Conservation (phyloP, 23 tunicate genomes). For the Styela clava region DNA sequence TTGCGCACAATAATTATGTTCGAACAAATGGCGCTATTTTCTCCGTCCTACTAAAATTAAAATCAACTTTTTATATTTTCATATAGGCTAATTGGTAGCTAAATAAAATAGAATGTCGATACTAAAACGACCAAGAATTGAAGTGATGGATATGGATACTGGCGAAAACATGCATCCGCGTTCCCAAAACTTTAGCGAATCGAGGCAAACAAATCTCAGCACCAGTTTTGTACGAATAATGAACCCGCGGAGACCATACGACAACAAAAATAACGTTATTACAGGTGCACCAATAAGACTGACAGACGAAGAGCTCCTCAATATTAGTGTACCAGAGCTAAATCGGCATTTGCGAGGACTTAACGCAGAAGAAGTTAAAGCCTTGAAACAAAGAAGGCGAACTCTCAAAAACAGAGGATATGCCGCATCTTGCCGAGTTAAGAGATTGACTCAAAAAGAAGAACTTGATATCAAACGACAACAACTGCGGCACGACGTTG, state of each 20-base stretch:
- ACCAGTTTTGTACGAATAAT: not conserved
- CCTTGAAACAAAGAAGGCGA: slow-evolving; percentile 24
- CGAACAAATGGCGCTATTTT: too few relatives aligned
- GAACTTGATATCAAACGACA: slow-evolving; percentile 24
- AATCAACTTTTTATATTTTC: too few relatives aligned
- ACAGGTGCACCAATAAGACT: slow-evolving; percentile 3
- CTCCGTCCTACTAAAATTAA: too few relatives aligned
- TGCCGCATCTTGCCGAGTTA: slow-evolving; percentile 31
- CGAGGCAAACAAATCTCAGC: not conserved
- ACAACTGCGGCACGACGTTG: slow-evolving; percentile 31
- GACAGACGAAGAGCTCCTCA: slow-evolving; percentile 22
- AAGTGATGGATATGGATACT: slow-evolving; percentile 8
- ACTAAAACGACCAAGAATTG: slow-evolving; percentile 13
- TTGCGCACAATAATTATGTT: too few relatives aligned
- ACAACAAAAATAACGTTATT: slow-evolving; percentile 1
- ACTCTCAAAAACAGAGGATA: slow-evolving; percentile 30
- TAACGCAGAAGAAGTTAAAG: slow-evolving; percentile 10
- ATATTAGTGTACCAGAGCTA: slow-evolving; percentile 24
- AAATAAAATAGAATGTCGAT: too few relatives aligned
- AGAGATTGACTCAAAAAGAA: slow-evolving; percentile 28
- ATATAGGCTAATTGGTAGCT: too few relatives aligned
- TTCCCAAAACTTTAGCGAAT: not conserved
- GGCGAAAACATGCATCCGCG: slow-evolving; percentile 11
- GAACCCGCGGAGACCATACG: slow-evolving; percentile 19
- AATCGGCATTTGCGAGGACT: slow-evolving; percentile 28